Conservation (phyloP, 2,888 invertebrate species). For the Thereva nobilitata region DNA sequence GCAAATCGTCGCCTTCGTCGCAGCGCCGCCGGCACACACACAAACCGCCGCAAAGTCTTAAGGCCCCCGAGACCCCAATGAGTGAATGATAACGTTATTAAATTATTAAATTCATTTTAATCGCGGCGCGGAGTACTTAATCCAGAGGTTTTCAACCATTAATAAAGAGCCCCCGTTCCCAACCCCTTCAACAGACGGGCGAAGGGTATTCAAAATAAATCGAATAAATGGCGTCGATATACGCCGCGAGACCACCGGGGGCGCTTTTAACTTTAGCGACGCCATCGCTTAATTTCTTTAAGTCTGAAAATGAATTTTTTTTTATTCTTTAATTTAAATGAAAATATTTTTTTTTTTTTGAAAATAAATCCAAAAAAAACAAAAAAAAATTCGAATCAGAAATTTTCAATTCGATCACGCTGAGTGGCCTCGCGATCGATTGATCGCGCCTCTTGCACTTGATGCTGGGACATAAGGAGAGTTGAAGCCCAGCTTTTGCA, state of each 20-base stretch:
- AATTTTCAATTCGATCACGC: constrained; percentile 9
- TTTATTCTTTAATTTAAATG: not conserved
- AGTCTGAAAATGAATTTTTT: constrained; percentile 4
- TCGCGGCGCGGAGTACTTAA: constrained; percentile 22
- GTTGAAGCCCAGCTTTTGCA: constrained; percentile 10
- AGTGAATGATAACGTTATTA: constrained; percentile 23
- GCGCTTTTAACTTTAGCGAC: constrained; percentile 36
- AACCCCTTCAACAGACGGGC: too few species aligned
- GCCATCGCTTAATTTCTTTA: constrained; percentile 22
- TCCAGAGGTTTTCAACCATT: constrained; percentile 11
- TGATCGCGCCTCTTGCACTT: not conserved
- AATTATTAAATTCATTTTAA: constrained; percentile 32
- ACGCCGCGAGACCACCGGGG: constrained; percentile 28
- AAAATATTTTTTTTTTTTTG: not conserved
- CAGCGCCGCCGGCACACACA: too few species aligned
- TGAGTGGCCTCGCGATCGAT: not conserved
- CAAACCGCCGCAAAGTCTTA: too few species aligned
- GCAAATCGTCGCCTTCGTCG: too few species aligned
- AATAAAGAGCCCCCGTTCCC: constrained; percentile 1
- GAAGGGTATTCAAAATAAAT: constrained; percentile 7
- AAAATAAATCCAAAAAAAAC: not conserved
- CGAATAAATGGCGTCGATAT: constrained; percentile 30
- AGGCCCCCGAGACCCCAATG: too few species aligned
- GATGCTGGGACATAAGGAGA: constrained; percentile 1
- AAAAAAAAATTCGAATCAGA: not conserved